Evolutionary conservation across 2,797 vertebrate genomes (phyloP), one percentile per base, ranked within the genome.

Genomic region (Acanthiza pusilla): DNA sequence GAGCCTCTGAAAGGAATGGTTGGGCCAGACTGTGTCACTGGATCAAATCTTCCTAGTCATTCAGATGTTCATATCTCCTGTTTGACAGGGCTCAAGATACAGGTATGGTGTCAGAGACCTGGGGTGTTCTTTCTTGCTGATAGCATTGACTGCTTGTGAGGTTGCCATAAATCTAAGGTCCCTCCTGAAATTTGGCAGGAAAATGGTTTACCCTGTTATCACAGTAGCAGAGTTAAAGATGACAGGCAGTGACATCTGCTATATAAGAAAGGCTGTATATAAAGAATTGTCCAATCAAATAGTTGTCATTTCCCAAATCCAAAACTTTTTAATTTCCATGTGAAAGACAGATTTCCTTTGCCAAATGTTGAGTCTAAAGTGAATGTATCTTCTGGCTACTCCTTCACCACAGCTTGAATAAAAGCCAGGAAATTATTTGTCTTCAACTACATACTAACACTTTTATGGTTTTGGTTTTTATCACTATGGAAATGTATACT

Each of bases 1-100:
- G 97, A 98, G 84, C 98, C 97, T 36, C 97, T 97, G 57, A 96
- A 85, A 85, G 98, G 98, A 70, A 96, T 98, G 89, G 94, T 96
- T 73, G 99, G 99, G 36, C 98, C 98, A 6, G 99, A 99, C 95
- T 99, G 98, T 16, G 99, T 99, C 94, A 99, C 98, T 6, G 99
- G 99, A 32, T 99, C 99, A 36, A 99, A 98, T 67, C 98, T 99
- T 71, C 99, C 99, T 13, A 99, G 99, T 91, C 99, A 99, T 95
- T 99, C 99, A 5, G 99, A 99, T 15, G 98, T 98, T 77, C 99
- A 99, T 76, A 96, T 98, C 60, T 99, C 99, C 68, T 99, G 99
- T 88, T 98, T 99, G 96, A 99, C 99, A 6, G 99, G 99, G 50
- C 98, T 98, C 81, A 98, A 98, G 95, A 99, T 99, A 97, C 99